These are phyloP conservation scores for Typhlichthys eigenmanni DNA, from an alignment of 2,797 vertebrate genomes.

Conservation along the genomic window DNA sequence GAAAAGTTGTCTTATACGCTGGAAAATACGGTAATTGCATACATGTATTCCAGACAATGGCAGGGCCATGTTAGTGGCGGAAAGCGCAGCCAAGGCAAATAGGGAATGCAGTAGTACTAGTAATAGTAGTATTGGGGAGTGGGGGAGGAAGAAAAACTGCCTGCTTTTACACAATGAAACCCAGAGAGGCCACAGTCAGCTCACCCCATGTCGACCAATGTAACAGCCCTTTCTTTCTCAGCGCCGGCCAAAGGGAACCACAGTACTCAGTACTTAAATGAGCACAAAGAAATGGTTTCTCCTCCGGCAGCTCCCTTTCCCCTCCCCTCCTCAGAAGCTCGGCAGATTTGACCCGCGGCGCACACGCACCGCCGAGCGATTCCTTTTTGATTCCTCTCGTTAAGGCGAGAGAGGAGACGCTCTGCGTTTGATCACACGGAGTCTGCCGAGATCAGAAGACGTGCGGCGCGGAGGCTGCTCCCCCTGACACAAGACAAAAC, in stretches of 20 bases:
- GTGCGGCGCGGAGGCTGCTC: too few relatives aligned
- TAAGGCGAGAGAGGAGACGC: constrained; percentile 3
- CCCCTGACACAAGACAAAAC: too few relatives aligned
- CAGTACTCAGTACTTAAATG: constrained; percentile 18
- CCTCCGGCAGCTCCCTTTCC: constrained; percentile 9
- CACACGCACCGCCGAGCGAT: constrained; percentile 19
- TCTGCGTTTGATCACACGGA: not conserved
- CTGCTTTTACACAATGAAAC: constrained; percentile 1
- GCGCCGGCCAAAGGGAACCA: constrained; percentile 6
- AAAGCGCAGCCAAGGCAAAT: not conserved
- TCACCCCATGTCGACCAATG: constrained; percentile 27
- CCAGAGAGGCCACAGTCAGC: not conserved
- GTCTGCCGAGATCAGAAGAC: not conserved
- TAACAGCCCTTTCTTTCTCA: constrained; percentile 2
- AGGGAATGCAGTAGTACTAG: not conserved
- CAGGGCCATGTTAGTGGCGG: not conserved
- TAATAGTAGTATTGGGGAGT: too few relatives aligned
- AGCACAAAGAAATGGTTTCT: constrained; percentile 13
- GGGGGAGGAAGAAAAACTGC: not conserved
- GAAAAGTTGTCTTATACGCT: too few relatives aligned
- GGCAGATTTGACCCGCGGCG: constrained; percentile 26
- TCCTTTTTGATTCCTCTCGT: constrained; percentile 33
- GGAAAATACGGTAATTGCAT: not conserved
- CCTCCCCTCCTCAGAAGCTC: constrained; percentile 28
- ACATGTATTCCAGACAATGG: constrained; percentile 2